Evolutionary conservation across 2,888 invertebrate genomes (phyloP), one percentile per base, ranked within the genome.

Genomic region (Leucozona laternaria): DNA sequence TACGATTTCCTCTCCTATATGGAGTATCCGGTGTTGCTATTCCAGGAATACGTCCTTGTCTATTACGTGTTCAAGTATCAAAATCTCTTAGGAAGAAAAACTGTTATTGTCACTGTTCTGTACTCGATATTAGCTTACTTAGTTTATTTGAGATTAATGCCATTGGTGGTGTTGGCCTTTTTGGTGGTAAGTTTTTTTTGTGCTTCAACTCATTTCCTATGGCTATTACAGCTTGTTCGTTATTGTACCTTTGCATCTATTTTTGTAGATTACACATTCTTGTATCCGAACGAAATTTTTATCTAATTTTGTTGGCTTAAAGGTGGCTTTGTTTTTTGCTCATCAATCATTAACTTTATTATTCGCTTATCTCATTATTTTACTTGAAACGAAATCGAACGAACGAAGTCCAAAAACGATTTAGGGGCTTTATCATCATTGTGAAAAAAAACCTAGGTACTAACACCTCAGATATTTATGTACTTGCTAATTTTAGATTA

Each of bases 11-110:
- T 97, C 88, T 96, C 97, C 0, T 97, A 97, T 90, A 92, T 97
- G 94, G 97, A 97, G 90, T 97, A 97, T 91, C 97, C 97, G 0
- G 95, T 97, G 57, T 95, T 97, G 88, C 92, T 97, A 78, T 68
- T 95, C 2, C 97, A 97, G 93, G 95, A 97, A 89, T 95, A 96
- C 88, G 93, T 96, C 10, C 92, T 97, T 84, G 94, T 97, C 88
- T 95, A 94, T 90, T 94, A 95, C 73, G 96, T 96, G 3, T 92
- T 97, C 77, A 94, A 95, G 90, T 97, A 95, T 90, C 94, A 95
- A 89, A 93, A 94, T 40, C 89, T 94, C 85, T 90, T 96, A 57
- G 93, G 94, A 80, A 89, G 92, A 20, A 91, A 89, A 13, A 89
- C 91, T 15, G 88, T 90, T 77, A 72, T 89, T n/a, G 90, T 92